Base-by-base conservation (phyloP, 1,140 invertebrate species). In the Drosophila ogumai region DNA sequence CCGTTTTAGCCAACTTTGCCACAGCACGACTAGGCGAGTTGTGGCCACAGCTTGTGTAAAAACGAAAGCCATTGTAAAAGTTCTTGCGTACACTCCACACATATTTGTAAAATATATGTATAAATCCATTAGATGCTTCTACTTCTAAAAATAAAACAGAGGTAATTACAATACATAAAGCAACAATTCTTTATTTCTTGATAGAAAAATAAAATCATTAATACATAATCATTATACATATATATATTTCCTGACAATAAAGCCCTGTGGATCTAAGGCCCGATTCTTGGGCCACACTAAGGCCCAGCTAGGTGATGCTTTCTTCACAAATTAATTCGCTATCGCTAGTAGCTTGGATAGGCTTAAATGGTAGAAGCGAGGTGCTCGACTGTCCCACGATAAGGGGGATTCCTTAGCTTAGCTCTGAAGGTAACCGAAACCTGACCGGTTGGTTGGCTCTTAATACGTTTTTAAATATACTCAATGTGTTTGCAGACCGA, bases 141-240 rank as follows among this genome's bases (percentile, higher is more conserved):
- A 19, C 12, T 19, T 3, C 25, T 6, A 3, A 12, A 13, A 25
- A 7, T 0, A 8, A 50, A 31, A 50, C n/a, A 32, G 28, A 32
- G 28, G 0, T 31, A 19, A 9, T 22, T 63, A 40, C 41, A 65
- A 44, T 76, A 50, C 49, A 56, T 61, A 63, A 63, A 63, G 75
- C 64, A 72, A 59, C 61, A 72, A 58, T 58, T 61, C 49, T 59
- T 72, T 67, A 75, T 82, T 87, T 76, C 36, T 76, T 47, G 60
- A 66, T 80, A 76, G 55, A 82, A 88, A 87, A 82, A 76, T 88
- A 82, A 64, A 71, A 72, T 75, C 44, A 68, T 63, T 80, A 65
- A 68, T 78, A 68, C 71, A 81, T 56, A 61, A 71, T 61, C 52
- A 61, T 57, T 61, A 77, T 68, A 47, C 50, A 74, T 73, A 63